A percentile compares a stretch with the other conserved stretches of the same genome.
Conservation (phyloP, 2,888 invertebrate genomes). For the Pteria penguin region DNA sequence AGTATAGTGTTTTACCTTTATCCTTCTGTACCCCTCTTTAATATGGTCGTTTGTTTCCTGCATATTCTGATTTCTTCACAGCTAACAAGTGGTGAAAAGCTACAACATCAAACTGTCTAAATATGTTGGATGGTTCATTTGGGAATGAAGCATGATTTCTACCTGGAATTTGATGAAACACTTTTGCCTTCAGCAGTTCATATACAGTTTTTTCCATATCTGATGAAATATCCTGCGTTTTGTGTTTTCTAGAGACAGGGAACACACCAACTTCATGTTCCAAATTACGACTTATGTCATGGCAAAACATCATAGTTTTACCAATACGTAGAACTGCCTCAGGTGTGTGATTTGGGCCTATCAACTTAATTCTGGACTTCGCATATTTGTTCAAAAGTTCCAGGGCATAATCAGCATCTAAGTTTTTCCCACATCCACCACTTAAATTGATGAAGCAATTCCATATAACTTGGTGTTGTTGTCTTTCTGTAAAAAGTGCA, state of each 20-base stretch:
- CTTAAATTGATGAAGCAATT: conserved; percentile 27
- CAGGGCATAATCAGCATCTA: conserved; percentile 37
- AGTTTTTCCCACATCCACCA: conserved; percentile 24
- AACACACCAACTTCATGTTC: conserved; percentile 12
- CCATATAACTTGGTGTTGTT: conserved; percentile 20
- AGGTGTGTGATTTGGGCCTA: conserved; percentile 29
- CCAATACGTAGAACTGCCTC: conserved; percentile 26
- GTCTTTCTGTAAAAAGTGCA: conserved; percentile 14
- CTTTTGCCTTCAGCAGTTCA: conserved; percentile 12
- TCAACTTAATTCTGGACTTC: conserved; percentile 15
- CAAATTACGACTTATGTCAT: conserved; percentile 20
- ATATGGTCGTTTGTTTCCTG: not conserved
- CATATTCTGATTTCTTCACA: conserved; percentile 9
- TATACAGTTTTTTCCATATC: conserved; percentile 3
- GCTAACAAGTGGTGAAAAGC: conserved; percentile 16
- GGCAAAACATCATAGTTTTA: conserved; percentile 33
- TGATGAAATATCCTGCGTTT: not conserved
- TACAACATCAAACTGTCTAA: conserved; percentile 8
- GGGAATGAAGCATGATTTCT: conserved; percentile 10
- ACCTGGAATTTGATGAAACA: conserved; percentile 12
- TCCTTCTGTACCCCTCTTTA: not conserved
- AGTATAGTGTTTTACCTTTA: too few relatives aligned
- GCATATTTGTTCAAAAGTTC: conserved; percentile 34
- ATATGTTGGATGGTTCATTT: conserved; percentile 13
- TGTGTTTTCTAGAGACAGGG: not conserved